Evolutionary conservation across 2,888 invertebrate species (phyloP).

Genomic region (Icerya purchasi): DNA sequence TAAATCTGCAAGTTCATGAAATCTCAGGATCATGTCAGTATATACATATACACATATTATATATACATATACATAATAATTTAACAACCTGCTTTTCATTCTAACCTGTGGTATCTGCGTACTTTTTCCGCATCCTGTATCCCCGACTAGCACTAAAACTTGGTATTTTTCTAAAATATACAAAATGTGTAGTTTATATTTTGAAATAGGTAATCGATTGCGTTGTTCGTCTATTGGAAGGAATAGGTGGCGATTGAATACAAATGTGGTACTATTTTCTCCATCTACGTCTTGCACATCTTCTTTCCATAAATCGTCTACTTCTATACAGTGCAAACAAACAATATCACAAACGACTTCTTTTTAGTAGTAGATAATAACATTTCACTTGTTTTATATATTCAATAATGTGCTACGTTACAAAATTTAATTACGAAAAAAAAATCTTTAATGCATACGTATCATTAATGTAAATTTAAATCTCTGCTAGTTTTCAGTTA

Average conservation of each 20-base stretch:
- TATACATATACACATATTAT: too few species aligned
- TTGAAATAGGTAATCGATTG: constrained; percentile 66
- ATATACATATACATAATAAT: constrained; percentile 11
- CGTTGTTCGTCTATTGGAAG: constrained; percentile 66
- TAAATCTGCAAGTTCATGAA: too few species aligned
- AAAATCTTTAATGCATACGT: neutral
- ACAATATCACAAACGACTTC: too few species aligned
- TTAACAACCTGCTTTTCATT: constrained; percentile 15
- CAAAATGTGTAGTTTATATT: constrained; percentile 64
- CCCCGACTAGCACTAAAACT: constrained; percentile 69
- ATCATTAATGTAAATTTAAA: too few species aligned
- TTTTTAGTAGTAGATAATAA: too few species aligned
- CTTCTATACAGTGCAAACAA: too few species aligned
- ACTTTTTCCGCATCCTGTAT: constrained; percentile 91
- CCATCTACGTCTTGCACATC: constrained; percentile 35
- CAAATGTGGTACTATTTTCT: constrained; percentile 37
- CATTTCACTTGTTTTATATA: too few species aligned
- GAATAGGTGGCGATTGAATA: constrained; percentile 67
- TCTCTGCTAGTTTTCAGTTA: too few species aligned
- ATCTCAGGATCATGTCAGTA: too few species aligned
- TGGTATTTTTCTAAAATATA: constrained; percentile 79
- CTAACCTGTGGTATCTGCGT: constrained; percentile 84
- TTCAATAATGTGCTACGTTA: neutral
- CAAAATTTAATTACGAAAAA: neutral
- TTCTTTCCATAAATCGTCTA: constrained; percentile 17